Percentiles rank a stretch among this genome's conserved stretches.
These are phyloP conservation scores for Callopanchax toddi DNA, from an alignment of 2,113 vertebrate species.

Conservation along the genomic window DNA sequence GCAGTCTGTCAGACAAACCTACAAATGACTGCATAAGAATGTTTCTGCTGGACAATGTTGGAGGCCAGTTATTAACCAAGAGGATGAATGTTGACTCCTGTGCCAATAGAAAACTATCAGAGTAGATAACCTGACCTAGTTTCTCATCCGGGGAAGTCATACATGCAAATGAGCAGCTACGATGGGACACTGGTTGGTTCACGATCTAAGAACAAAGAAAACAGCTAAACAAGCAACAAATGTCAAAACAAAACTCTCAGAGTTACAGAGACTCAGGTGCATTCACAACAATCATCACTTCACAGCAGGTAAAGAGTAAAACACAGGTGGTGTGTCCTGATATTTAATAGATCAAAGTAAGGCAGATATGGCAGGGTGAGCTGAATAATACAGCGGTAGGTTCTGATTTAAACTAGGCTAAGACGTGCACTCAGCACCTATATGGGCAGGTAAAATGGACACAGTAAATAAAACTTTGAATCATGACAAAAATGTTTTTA, in stretches of 20 bases:
- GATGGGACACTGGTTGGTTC: constrained; percentile 1
- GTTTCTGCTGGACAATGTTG: constrained; percentile 10
- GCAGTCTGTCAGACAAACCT: constrained; percentile 6
- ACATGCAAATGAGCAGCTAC: constrained; percentile 48
- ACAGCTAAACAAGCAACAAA: constrained; percentile 6
- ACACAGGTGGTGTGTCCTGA: too few relatives aligned
- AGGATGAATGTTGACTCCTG: constrained; percentile 9
- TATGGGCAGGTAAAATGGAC: too few relatives aligned
- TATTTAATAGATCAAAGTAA: too few relatives aligned
- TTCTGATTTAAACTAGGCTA: too few relatives aligned
- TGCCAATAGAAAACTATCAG: constrained; percentile 12
- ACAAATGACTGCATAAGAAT: too few relatives aligned
- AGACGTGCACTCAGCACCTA: too few relatives aligned
- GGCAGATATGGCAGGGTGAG: too few relatives aligned
- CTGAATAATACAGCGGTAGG: too few relatives aligned
- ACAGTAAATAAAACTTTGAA: too few relatives aligned
- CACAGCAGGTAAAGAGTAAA: too few relatives aligned
- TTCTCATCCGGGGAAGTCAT: constrained; percentile 26
- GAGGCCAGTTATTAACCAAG: constrained; percentile 1
- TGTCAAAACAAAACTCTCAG: background rate
- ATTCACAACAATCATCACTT: constrained; percentile 2
- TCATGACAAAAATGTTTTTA: too few relatives aligned
- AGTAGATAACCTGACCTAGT: constrained; percentile 33
- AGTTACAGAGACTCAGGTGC: constrained; percentile 6
- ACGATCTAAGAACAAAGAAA: constrained; percentile 21